Conservation (phyloP, 2,888 invertebrate genomes). For the Sarcophaga variegata region DNA sequence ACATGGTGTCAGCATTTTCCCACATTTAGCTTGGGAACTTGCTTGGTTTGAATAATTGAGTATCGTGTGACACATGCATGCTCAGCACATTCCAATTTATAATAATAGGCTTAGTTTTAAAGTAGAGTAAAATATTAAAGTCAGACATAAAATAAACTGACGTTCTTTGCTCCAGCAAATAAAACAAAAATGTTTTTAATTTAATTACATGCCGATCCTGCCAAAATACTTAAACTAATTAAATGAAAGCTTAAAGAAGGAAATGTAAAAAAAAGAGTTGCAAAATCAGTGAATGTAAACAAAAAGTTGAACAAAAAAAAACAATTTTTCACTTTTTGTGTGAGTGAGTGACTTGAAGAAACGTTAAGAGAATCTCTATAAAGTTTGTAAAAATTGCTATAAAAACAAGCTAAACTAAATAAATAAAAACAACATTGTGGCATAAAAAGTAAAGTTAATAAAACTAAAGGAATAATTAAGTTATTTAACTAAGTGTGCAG, state of each 20-base stretch:
- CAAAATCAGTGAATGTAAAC: constrained; percentile 41
- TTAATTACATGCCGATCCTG: no score
- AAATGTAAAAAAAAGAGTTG: constrained; percentile 38
- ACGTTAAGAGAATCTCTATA: constrained; percentile 59
- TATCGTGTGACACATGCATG: no score
- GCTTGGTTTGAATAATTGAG: no score
- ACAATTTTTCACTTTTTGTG: constrained; percentile 62
- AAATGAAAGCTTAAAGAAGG: constrained; percentile 39
- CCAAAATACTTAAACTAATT: constrained; percentile 68
- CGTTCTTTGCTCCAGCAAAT: no score
- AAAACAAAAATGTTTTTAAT: no score
- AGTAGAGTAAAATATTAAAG: no score
- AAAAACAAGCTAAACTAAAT: constrained; percentile 52
- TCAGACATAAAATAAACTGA: no score
- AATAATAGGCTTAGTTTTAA: no score
- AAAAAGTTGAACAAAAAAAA: constrained; percentile 55
- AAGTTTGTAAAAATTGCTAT: constrained; percentile 25
- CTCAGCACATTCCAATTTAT: no score
- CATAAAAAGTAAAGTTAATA: background rate
- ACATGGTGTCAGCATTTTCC: no score
- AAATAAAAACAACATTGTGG: background rate
- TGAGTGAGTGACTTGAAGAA: constrained; percentile 61
- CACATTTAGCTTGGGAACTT: no score
- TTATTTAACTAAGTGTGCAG: background rate
- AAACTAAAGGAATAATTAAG: constrained; percentile 1